These are phyloP conservation scores for Synergus gifuensis DNA, from an alignment of 2,888 invertebrate species.

Conservation along the genomic window DNA sequence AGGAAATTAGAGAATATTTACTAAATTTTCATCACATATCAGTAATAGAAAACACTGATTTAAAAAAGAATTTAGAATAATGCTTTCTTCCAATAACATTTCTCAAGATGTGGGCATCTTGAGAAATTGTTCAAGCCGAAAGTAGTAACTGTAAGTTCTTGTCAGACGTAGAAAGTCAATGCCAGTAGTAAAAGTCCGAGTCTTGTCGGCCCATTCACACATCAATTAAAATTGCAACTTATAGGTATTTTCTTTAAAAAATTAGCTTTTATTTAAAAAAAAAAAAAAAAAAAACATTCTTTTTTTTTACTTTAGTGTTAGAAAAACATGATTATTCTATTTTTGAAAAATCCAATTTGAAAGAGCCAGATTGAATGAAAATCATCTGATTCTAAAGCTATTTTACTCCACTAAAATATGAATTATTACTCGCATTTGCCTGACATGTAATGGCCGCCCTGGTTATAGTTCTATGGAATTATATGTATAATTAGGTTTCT, in stretches of 20 bases:
- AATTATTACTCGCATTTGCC: too few species aligned
- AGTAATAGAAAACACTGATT: background rate
- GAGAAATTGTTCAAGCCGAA: slow-evolving; percentile 3
- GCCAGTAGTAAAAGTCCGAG: slow-evolving; percentile 17
- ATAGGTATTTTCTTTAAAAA: background rate
- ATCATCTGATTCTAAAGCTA: too few species aligned
- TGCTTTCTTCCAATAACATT: background rate
- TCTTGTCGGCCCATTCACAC: background rate
- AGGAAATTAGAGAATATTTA: background rate
- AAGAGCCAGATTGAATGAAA: too few species aligned
- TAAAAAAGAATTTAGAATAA: background rate
- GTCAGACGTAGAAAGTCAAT: slow-evolving; percentile 29
- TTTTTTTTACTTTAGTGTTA: too few species aligned
- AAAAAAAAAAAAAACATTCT: too few species aligned
- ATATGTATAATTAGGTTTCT: too few species aligned
- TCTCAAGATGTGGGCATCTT: background rate
- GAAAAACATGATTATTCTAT: too few species aligned
- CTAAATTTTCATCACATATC: background rate
- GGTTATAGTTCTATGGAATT: too few species aligned
- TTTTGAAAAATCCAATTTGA: too few species aligned
- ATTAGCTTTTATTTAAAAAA: too few species aligned
- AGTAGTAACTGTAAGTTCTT: slow-evolving; percentile 6
- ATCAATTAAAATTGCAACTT: background rate
- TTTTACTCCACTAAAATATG: too few species aligned
- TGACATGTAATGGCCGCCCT: too few species aligned